A percentile compares a stretch with the other conserved stretches of the same genome.
phyloP scores from a whole-genome alignment of 2,888 invertebrate species.

The Caenorhabditis drosophilae region DNA sequence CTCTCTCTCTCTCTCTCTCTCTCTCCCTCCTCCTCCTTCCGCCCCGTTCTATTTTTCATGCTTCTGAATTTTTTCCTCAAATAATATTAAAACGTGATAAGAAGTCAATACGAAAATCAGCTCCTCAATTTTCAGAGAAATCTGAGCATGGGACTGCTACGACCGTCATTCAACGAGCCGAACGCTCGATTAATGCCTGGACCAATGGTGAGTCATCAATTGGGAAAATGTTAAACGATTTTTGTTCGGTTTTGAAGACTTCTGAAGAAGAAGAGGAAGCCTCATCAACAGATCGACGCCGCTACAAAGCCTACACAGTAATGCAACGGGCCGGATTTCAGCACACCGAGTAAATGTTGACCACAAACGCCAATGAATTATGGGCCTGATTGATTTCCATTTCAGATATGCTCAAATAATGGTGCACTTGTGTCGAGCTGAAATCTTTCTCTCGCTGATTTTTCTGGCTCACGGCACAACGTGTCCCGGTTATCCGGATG shows the following conservation, averaged over 20 bases:
- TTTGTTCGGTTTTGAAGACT: slow-evolving; percentile 21
- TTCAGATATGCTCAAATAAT: slow-evolving; percentile 62
- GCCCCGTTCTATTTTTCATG: too few relatives aligned
- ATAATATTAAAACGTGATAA: too few relatives aligned
- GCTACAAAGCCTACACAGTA: slow-evolving; percentile 65
- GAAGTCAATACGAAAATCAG: too few relatives aligned
- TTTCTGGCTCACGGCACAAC: slow-evolving; percentile 54
- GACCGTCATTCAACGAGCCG: slow-evolving; percentile 59
- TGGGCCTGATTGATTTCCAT: not conserved
- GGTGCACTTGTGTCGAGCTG: slow-evolving; percentile 63
- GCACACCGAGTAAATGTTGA: slow-evolving; percentile 60
- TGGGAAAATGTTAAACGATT: not conserved
- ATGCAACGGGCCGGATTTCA: slow-evolving; percentile 66
- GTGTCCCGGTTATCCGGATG: slow-evolving; percentile 52
- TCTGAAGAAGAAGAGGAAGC: slow-evolving; percentile 55
- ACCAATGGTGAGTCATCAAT: slow-evolving; percentile 25
- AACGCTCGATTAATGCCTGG: slow-evolving; percentile 56
- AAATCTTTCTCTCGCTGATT: slow-evolving; percentile 58
- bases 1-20: too few relatives aligned
- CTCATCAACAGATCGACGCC: slow-evolving; percentile 45
- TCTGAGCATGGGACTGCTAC: slow-evolving; percentile 54
- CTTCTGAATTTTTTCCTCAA: too few relatives aligned
- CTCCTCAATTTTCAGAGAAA: slow-evolving; percentile 41
- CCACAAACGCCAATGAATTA: not conserved
- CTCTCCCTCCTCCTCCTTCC: too few relatives aligned